A percentile compares a stretch with the other conserved stretches of the same genome.
Evolutionary conservation across 2,113 vertebrate genomes (phyloP).

Genomic region (Accipiter cooperii): DNA sequence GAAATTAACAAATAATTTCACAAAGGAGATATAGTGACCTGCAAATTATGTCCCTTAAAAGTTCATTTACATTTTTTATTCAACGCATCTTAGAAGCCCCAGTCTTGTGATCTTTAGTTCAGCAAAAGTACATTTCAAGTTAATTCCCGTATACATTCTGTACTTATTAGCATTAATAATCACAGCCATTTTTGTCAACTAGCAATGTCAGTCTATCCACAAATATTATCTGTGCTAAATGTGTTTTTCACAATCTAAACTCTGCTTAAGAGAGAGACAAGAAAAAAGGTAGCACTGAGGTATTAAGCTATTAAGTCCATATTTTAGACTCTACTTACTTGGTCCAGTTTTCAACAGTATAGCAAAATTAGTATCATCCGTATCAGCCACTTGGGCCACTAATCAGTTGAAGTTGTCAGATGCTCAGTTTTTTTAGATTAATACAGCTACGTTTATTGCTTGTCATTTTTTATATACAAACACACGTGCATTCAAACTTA

Average conservation of each 20-base stretch:
- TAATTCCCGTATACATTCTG: not conserved
- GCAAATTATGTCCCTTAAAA: not conserved
- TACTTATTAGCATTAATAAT: not conserved
- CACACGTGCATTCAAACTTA: not conserved
- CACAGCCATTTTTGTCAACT: not conserved
- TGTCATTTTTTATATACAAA: not conserved
- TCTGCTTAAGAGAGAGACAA: not conserved
- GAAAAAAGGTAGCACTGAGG: not conserved
- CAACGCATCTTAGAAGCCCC: not conserved
- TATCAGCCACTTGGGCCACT: not conserved
- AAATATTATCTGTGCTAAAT: not conserved
- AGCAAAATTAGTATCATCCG: not conserved
- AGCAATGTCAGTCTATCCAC: not conserved
- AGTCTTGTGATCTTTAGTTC: not conserved
- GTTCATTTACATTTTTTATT: not conserved
- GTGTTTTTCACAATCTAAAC: not conserved
- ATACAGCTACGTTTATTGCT: not conserved
- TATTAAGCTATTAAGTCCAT: not conserved
- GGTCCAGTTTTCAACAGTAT: not conserved
- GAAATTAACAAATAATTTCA: not conserved
- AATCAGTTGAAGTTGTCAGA: not conserved
- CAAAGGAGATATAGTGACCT: not conserved
- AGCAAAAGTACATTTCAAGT: not conserved
- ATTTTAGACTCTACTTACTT: not conserved
- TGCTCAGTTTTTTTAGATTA: not conserved